Conservation (phyloP, 2,113 vertebrate species). For the Pelecanus crispus region DNA sequence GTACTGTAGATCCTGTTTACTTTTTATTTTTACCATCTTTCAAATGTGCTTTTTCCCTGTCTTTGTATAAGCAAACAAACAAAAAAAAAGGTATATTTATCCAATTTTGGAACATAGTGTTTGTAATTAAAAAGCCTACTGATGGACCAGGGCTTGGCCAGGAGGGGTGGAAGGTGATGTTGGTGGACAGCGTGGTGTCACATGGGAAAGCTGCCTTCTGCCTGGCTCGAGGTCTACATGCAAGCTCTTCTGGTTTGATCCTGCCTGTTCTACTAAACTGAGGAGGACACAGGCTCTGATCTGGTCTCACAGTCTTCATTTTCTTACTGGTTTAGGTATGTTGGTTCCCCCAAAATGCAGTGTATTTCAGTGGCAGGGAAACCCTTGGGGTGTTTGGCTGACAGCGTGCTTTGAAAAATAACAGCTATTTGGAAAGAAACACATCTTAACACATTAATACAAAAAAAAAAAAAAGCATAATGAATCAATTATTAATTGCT, state of each 20-base stretch:
- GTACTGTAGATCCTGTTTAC: neutral
- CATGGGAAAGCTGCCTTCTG: neutral
- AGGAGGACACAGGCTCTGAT: neutral
- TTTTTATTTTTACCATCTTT: neutral
- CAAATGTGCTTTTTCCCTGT: neutral
- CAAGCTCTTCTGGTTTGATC: neutral
- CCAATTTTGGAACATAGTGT: neutral
- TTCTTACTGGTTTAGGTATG: rapidly evolving
- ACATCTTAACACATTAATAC: rapidly evolving
- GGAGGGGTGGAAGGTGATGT: neutral
- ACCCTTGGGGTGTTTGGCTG: neutral
- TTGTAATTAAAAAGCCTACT: neutral
- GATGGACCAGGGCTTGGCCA: rapidly evolving
- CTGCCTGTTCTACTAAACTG: rapidly evolving
- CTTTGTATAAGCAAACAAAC: neutral
- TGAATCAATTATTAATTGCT: neutral
- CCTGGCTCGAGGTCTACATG: rapidly evolving
- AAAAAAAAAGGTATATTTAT: neutral
- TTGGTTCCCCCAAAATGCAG: rapidly evolving
- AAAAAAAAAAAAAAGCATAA: neutral
- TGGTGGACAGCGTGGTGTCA: rapidly evolving
- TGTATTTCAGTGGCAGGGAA: neutral
- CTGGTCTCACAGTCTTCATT: rapidly evolving
- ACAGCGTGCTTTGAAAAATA: rapidly evolving
- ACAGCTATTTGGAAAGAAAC: neutral